Conservation (phyloP, 2,113 vertebrate species). For the Malurus alboscapulatus region DNA sequence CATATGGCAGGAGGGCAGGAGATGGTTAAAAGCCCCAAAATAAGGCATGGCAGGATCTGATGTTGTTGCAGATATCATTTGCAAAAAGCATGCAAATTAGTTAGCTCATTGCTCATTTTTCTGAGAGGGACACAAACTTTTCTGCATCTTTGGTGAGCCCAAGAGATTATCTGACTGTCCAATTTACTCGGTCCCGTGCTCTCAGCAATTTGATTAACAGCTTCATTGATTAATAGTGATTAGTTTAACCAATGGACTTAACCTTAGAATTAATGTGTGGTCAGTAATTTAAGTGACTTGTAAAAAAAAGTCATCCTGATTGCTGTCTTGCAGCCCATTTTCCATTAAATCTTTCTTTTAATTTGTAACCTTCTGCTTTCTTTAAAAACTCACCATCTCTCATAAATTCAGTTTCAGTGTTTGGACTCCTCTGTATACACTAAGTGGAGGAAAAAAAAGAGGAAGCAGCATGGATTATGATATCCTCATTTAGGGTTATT, state of each 20-base stretch:
- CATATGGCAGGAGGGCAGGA: neutral
- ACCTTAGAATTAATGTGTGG: slow-evolving; percentile 64
- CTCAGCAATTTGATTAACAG: slow-evolving; percentile 67
- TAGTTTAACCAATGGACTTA: slow-evolving; percentile 66
- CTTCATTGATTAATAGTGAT: slow-evolving; percentile 71
- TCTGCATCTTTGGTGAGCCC: neutral
- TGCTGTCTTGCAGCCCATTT: slow-evolving; percentile 15
- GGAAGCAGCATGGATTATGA: slow-evolving; percentile 45
- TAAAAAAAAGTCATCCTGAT: slow-evolving; percentile 30
- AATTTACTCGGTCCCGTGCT: neutral
- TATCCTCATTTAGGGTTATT: slow-evolving; percentile 32
- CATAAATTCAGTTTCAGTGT: neutral
- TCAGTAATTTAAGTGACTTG: slow-evolving; percentile 45
- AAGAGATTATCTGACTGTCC: neutral
- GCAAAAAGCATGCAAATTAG: neutral
- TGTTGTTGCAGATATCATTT: neutral
- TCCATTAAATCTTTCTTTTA: slow-evolving; percentile 14
- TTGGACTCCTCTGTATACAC: neutral
- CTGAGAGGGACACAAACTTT: neutral
- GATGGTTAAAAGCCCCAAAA: neutral
- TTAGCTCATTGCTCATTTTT: neutral
- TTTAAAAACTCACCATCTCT: slow-evolving; percentile 6
- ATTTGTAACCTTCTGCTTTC: slow-evolving; percentile 3
- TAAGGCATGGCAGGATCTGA: neutral
- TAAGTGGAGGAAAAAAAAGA: neutral